Evolutionary conservation across 2,797 vertebrate genomes (phyloP), one percentile per base, ranked within the genome.

Genomic region (Sarcophilus harrisii): DNA sequence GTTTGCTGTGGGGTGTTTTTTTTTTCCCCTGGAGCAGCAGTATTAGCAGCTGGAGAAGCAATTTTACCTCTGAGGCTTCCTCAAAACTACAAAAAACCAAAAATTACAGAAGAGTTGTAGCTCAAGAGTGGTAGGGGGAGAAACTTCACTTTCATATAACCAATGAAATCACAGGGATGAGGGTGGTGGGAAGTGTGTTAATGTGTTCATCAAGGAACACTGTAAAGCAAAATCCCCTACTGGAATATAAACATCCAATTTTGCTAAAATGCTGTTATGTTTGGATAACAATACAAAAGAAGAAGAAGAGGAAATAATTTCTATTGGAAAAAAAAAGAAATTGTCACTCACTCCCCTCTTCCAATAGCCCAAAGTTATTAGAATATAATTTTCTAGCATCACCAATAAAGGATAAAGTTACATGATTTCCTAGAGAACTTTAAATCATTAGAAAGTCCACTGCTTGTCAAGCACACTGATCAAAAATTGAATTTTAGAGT

Each of bases 21-120:
- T 81, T 18, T 81, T 81, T 24, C 29, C 29, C 38, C 73, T 81
- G n/a, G 21, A 27, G 73, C 21, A 81, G 21, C 38, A 24, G 10
- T 11, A 55, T 55, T 55, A 55, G 4, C 8, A 45, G 38, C 21
- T 81, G 66, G 54, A 55, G 32, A 58, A 94, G 28, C 58, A 90
- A 57, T 30, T 90, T 38, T 90, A 73, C 62, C 55, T 95, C 62
- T 38, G 55, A 81, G 91, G 49, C 29, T 57, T 59, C 62, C 90
- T 92, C 92, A n/a, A 66, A 92, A 95, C 32, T 66, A 66, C 62
- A 32, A 6, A 18, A 66, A n/a, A 66, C 62, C n/a, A 66, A 66
- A n/a, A 66, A 18, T 16, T 66, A 32, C 32, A n/a, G 5, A 32
- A 66, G 32, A 66, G 62, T 18, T n/a, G 32, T n/a, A 29, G 1